Base-by-base conservation (phyloP, 2,797 vertebrate species). In the Furcifer pardalis region DNA sequence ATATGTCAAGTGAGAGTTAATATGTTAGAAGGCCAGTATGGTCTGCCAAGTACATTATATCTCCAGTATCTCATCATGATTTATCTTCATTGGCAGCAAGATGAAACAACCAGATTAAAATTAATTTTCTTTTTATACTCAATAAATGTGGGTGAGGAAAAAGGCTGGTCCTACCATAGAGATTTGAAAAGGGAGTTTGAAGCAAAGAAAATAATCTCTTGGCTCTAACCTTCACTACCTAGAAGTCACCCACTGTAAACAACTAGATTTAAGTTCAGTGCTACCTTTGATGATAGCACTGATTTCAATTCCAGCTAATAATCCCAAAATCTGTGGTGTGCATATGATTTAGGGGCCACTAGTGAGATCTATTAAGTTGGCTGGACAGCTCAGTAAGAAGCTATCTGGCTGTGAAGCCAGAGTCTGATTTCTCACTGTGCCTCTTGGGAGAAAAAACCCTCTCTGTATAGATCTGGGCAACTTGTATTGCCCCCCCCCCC, bases 141-240 rank as follows among this genome's bases (percentile, higher is more conserved):
- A 88, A 92, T 86, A 79, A 73, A 85, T n/a, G 49, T 25, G 40
- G 56, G 10, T 7, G 30, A 84, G 89, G 89, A 87, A 91, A 92
- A 79, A 92, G 93, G 78, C 93, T 91, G 93, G 78, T 81, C 88
- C 86, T 95, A 95, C 94, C 84, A n/a, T n/a, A n/a, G n/a, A n/a
- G 94, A 96, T 94, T 95, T 92, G 90, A 92, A 83, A 95, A 94
- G 92, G 92, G 95, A 92, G 95, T 95, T 95, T 0, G 92, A 95
- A 96, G 96, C 94, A 94, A 94, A 90, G 92, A 96, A 96, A 96
- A 95, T 95, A 95, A 97, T 96, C 95, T 95, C 95, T 91, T 94
- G 90, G 93, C 92, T 89, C 91, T 95, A 94, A 96, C 95, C 94
- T 95, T 94, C 81, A 52, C 93, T 95, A 94, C 93, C 91, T 94